Evolutionary conservation across 2,797 vertebrate species (phyloP).

Genomic region (Aratinga solstitialis): DNA sequence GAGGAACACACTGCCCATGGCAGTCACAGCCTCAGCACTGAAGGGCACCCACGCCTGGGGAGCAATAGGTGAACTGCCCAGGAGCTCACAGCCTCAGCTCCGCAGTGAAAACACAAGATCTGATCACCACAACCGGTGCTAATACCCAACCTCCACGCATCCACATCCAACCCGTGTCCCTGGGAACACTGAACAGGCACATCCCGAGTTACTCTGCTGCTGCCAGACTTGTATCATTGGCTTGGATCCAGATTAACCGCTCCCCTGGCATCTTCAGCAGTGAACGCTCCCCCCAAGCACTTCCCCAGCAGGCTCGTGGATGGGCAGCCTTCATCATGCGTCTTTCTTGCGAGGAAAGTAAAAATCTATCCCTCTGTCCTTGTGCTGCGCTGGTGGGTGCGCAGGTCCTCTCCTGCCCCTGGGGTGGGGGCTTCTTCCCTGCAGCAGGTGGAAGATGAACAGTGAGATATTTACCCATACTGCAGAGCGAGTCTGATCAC

Average conservation of each 20-base stretch:
- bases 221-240: background rate
- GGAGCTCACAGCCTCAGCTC: background rate
- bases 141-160: too few relatives aligned
- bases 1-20: fast-evolving
- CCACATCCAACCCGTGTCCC: fast-evolving
- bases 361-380: conserved; percentile 82
- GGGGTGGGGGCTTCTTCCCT: conserved; percentile 44
- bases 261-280: background rate
- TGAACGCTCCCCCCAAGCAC: background rate
- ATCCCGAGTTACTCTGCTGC: fast-evolving
- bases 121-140: fast-evolving
- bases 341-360: conserved; percentile 84
- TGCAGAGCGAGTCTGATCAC: background rate
- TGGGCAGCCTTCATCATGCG: background rate
- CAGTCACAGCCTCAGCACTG: background rate
- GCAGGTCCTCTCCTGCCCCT: conserved; percentile 76
- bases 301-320: background rate
- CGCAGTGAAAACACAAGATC: background rate
- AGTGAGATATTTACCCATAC: background rate
- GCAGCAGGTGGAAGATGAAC: conserved; percentile 35
- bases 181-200: background rate
- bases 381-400: conserved; percentile 69
- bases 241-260: background rate
- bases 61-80: fast-evolving
- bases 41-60: too few relatives aligned